Conservation (phyloP, 2,113 vertebrate genomes). For the Turnix velox region DNA sequence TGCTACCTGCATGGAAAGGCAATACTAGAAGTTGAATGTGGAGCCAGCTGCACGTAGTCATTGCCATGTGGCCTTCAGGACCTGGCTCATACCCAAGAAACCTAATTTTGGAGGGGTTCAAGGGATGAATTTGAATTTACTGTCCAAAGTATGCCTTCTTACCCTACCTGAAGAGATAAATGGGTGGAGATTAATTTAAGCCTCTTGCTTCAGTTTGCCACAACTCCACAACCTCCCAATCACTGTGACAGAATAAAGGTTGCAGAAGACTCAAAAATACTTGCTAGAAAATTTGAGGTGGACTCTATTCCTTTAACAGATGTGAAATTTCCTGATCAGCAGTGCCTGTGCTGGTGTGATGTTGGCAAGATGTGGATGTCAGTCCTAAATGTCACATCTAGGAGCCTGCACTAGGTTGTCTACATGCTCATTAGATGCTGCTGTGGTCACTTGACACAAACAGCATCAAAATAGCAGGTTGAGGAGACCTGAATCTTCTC, state of each 20-base stretch:
- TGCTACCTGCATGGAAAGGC: accelerated
- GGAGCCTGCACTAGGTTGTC: not conserved
- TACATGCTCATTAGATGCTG: accelerated
- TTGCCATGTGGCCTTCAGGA: not conserved
- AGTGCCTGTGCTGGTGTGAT: not conserved
- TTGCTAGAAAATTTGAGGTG: not conserved
- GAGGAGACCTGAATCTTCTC: not conserved
- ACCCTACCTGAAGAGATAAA: not conserved
- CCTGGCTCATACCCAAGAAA: not conserved
- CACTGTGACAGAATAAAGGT: not conserved
- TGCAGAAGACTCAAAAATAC: not conserved
- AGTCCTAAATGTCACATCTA: not conserved
- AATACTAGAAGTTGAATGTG: accelerated
- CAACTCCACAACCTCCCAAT: not conserved
- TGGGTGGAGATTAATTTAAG: not conserved
- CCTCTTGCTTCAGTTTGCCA: not conserved
- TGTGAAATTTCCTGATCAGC: not conserved
- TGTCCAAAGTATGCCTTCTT: not conserved
- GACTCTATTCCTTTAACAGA: not conserved
- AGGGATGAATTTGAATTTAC: not conserved
- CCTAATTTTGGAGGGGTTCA: not conserved
- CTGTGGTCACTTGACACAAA: not conserved
- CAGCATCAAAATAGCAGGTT: not conserved
- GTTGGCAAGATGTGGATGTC: not conserved
- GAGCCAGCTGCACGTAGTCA: not conserved